Conservation (phyloP, 2,888 invertebrate genomes). For the Cheilosia variabilis region DNA sequence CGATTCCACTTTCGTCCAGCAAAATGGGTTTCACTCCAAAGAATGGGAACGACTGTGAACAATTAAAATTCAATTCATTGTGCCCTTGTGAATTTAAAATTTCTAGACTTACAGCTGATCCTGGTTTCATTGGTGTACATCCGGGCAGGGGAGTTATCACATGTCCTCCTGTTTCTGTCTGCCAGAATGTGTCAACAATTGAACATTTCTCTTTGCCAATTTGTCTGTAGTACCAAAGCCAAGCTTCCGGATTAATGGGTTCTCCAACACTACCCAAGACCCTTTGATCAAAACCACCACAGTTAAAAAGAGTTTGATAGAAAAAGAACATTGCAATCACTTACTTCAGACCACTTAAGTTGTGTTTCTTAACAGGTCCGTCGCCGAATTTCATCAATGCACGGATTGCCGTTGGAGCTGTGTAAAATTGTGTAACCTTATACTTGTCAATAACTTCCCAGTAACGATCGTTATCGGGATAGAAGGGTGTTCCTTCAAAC, state of each 20-base stretch:
- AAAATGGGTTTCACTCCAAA: constrained; percentile 97
- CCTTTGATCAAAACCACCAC: constrained; percentile 84
- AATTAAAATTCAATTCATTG: constrained; percentile 49
- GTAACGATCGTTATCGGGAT: constrained; percentile 95
- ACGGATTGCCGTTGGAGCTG: constrained; percentile 98
- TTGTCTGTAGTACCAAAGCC: constrained; percentile 96
- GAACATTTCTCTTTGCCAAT: constrained; percentile 94
- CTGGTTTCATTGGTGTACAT: constrained; percentile 98
- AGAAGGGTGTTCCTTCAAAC: constrained; percentile 99
- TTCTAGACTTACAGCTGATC: constrained; percentile 92
- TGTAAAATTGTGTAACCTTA: constrained; percentile 97
- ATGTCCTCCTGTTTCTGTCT: constrained; percentile 99
- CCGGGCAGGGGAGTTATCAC: constrained; percentile 98
- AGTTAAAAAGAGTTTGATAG: neutral
- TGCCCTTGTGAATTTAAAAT: neutral
- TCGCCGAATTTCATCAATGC: constrained; percentile 98
- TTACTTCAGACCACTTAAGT: constrained; percentile 81
- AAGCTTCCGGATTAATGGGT: constrained; percentile 99
- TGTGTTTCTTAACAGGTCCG: constrained; percentile 90
- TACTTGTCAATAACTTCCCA: constrained; percentile 98
- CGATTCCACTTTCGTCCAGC: constrained; percentile 93
- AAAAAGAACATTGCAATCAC: constrained; percentile 49
- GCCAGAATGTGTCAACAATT: constrained; percentile 99
- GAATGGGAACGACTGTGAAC: constrained; percentile 94
- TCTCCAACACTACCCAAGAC: constrained; percentile 99